These are phyloP conservation scores for Lucinisca nassula DNA, from an alignment of 2,888 invertebrate genomes.

Conservation along the genomic window DNA sequence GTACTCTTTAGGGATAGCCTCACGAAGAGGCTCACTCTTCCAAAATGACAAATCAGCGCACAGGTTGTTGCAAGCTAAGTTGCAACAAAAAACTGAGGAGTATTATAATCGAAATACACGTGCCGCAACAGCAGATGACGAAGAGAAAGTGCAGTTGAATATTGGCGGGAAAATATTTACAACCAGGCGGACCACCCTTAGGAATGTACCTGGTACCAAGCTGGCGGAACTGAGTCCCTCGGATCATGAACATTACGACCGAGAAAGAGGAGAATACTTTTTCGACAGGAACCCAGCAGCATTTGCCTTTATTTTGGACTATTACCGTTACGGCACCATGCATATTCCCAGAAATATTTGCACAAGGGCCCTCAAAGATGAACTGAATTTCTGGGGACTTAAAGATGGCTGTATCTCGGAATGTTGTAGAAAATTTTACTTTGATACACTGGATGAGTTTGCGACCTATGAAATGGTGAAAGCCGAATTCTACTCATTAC, in stretches of 20 bases:
- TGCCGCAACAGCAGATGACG: constrained; percentile 39
- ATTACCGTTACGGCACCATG: constrained; percentile 74
- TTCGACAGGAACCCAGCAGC: constrained; percentile 79
- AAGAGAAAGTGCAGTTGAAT: constrained; percentile 53
- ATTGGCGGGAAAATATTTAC: constrained; percentile 68
- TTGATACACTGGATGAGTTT: constrained; percentile 69
- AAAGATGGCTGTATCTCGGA: constrained; percentile 64
- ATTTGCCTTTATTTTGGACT: constrained; percentile 75
- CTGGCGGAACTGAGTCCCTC: constrained; percentile 47
- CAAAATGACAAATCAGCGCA: constrained; percentile 46
- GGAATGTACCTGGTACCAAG: constrained; percentile 66
- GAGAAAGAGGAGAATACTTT: constrained; percentile 66
- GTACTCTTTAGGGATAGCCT: constrained; percentile 47
- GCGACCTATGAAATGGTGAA: constrained; percentile 65
- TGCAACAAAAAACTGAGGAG: constrained; percentile 56
- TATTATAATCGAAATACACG: constrained; percentile 53
- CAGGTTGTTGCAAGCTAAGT: constrained; percentile 40
- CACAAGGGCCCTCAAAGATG: constrained; percentile 63
- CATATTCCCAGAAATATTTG: constrained; percentile 76
- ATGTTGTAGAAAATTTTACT: constrained; percentile 75
- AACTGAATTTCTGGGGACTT: constrained; percentile 77
- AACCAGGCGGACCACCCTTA: constrained; percentile 63
- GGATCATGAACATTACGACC: constrained; percentile 49
- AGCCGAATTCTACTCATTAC: constrained; percentile 62
- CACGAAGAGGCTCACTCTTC: constrained; percentile 56